Conservation (phyloP, 1,140 invertebrate species). For the Brachionus sp. region DNA sequence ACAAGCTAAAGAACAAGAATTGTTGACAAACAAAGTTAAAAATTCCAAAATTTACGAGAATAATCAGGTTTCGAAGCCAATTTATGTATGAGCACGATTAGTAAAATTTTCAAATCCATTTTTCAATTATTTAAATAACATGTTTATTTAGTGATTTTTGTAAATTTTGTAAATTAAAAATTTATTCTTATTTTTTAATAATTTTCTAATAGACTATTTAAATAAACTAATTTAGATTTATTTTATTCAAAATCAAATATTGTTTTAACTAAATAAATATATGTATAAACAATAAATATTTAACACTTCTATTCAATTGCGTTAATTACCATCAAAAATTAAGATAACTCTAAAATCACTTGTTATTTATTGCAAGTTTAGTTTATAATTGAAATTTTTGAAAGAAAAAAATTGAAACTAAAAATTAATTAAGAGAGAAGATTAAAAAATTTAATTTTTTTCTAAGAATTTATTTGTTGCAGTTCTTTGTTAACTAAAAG, state of each 20-base stretch:
- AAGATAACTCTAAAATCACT: too few relatives aligned
- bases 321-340: too few relatives aligned
- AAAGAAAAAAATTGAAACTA: too few relatives aligned
- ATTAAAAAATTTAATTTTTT: too few relatives aligned
- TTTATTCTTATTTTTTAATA: background rate
- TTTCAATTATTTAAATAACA: background rate
- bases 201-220: background rate
- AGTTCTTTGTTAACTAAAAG: too few relatives aligned
- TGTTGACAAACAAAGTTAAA: background rate
- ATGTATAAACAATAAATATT: background rate
- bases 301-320: too few relatives aligned
- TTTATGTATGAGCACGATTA: slow-evolving; percentile 25
- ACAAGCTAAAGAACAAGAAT: slow-evolving; percentile 35
- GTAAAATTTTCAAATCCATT: background rate
- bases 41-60: slow-evolving; percentile 1
- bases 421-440: too few relatives aligned
- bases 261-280: background rate
- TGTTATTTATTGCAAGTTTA: too few relatives aligned
- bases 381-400: too few relatives aligned
- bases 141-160: slow-evolving; percentile 2
- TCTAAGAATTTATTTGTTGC: too few relatives aligned
- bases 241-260: background rate
- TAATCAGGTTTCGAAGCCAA: background rate
- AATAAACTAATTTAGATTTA: background rate
- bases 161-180: slow-evolving; percentile 4